Base-by-base conservation (phyloP, 2,797 vertebrate species). In the Tapera naevia region DNA sequence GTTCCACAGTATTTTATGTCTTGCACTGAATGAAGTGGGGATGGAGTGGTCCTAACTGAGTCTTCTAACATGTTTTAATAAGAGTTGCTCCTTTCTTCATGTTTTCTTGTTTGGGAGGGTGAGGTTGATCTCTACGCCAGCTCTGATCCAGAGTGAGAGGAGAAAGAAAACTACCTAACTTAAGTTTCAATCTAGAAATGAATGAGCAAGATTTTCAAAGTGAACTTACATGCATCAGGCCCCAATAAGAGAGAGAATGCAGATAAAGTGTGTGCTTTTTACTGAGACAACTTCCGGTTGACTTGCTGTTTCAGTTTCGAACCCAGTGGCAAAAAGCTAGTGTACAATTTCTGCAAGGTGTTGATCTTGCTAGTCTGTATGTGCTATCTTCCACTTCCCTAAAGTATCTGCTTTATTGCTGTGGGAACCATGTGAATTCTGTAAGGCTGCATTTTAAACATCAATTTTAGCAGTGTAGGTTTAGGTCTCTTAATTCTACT, bases 201-300 rank as follows among this genome's bases (percentile, higher is more conserved):
- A 4, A 2, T 33, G 16, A 61, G 22, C 27, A 62, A n/a, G 41
- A 21, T 54, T 73, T 71, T 45, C 27, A 5, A 32, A 54, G 57
- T 23, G 41, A n/a, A 16, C 2, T 8, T 39, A 2, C 0, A 0
- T 2, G 1, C 75, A 72, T 91, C 51, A 72, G 41, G 50, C 10
- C 5, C 6, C 37, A 14, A 0, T 10, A 23, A 7, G 48, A 80
- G 43, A 62, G 24, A 6, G 5, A 19, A 32, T 4, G 37, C 50
- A 12, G 33, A 1, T 14, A 9, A 54, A 23, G 18, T 48, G 11
- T 4, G 6, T 50, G 32, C 33, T 37, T 30, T 45, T 33, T 58
- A 11, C 58, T 30, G 60, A 19, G 43, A 17, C 64, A 71, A 41
- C 30, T 62, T 53, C 37, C 53, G 39, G 21, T 4, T 58, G 35